Evolutionary conservation across 2,113 vertebrate species (phyloP), one percentile per base, ranked within the genome.

Genomic region (Hylia prasina): DNA sequence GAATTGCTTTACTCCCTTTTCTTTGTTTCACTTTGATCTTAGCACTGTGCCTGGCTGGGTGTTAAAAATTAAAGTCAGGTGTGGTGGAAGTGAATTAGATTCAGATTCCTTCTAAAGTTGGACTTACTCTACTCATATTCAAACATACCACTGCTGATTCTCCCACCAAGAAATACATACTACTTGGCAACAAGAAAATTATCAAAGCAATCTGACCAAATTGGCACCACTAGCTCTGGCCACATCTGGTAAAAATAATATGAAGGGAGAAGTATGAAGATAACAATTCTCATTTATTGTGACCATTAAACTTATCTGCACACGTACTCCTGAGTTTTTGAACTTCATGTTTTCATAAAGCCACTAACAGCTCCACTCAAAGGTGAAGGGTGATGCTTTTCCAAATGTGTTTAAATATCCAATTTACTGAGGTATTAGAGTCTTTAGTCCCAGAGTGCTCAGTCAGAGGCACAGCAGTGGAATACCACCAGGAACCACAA

Each of bases 1-100:
- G 82, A 94, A 92, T 33, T 77, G 60, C 75, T 83, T 47, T 82
- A 77, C 30, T 76, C 68, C 39, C 15, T 56, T 71, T 63, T 87
- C 61, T 80, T 93, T 76, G 64, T 73, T 89, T 87, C 79, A 68
- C 89, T 96, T 96, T 96, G 95, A 97, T 97, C 81, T 94, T 47
- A 75, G 75, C 79, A 72, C 70, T 83, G n/a, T 89, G 89, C 51
- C 75, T 92, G 61, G 58, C 51, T 87, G 80, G 92, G 92, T 28
- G 10, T 92, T 90, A 97, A 94, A 94, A 96, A 97, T 96, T 94
- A 65, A 91, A 97, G 84, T 94, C 95, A 97, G 93, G 96, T 95
- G 94, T 87, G 82, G 75, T 54, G 90, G 81, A 96, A 92, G 73
- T 48, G 72, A 94, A 84, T 94, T 93, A 96, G 90, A 94, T 77